Evolutionary conservation across 2,113 vertebrate species (phyloP).

Genomic region (Peromyscus leucopus): DNA sequence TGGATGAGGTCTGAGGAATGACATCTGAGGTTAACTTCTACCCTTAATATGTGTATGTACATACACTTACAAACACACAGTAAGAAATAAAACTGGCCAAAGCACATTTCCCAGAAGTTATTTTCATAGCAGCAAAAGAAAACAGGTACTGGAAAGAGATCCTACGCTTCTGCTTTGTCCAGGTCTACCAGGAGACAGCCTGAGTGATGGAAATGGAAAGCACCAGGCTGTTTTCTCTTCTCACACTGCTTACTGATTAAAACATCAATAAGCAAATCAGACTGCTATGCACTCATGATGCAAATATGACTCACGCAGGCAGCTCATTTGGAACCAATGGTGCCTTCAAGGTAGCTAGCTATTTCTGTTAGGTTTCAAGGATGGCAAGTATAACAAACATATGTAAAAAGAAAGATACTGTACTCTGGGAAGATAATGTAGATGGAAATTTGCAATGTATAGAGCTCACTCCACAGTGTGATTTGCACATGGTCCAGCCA

Average conservation of each 20-base stretch:
- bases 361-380: background rate
- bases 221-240: background rate
- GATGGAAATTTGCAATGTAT: background rate
- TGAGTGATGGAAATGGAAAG: background rate
- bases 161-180: background rate
- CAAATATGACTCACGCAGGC: background rate
- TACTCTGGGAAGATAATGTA: background rate
- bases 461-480: background rate
- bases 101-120: background rate
- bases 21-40: background rate
- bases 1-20: background rate
- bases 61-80: background rate
- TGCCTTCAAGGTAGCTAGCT: background rate
- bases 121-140: constrained; percentile 29
- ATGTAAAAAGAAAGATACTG: background rate
- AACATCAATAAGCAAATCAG: background rate
- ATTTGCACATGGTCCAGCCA: background rate
- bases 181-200: background rate
- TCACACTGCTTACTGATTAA: background rate
- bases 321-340: background rate
- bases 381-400: background rate
- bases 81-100: constrained; percentile 14
- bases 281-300: background rate
- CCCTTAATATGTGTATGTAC: background rate
- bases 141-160: background rate